Base-by-base conservation (phyloP, 2,797 vertebrate genomes). In the Acipenser ruthenus region DNA sequence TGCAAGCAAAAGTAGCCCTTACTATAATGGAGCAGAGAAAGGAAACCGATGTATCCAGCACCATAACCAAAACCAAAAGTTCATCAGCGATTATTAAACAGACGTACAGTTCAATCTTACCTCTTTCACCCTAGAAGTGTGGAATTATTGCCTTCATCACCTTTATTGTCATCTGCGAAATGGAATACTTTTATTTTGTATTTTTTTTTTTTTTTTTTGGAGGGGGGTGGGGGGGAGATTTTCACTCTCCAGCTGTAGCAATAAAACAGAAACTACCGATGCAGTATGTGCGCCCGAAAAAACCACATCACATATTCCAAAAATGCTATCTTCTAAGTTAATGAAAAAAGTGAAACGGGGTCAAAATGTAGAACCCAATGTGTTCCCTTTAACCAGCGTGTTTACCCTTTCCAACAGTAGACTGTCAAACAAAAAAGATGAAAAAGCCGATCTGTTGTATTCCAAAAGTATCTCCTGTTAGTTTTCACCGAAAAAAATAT, bases 121-220 rank as follows among this genome's bases (percentile, higher is more conserved):
- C 50, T 89, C 88, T 90, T 86, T 77, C 82, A 84, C 81, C 84
- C 89, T 90, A 92, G 78, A 84, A 84, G 76, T 83, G 80, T 78
- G 77, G 84, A 84, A 75, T 86, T 85, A 84, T 87, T 84, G 87
- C 87, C 88, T 87, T 92, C 89, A 92, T 92, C 85, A 87, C 88
- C 87, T 82, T 80, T 87, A 87, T 73, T 84, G 81, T 79, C 80
- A 83, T 84, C 82, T 15, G 65, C n/a, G 56, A 60, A 67, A 67
- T 56, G 15, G 3, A 37, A 81, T 80, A 83, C 81, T 84, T 85
- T 80, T 82, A 18, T 56, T 58, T 23, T 80, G 80, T 79, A 79
- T 37, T 3, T 37, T 2, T n/a, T n/a, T 37, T 5, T 37, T 18
- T 1, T 18, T 18, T 18, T 18, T 18, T 18, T 18, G 52, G 52